Conservation (phyloP, 2,113 vertebrate genomes). For the Corapipo altera region DNA sequence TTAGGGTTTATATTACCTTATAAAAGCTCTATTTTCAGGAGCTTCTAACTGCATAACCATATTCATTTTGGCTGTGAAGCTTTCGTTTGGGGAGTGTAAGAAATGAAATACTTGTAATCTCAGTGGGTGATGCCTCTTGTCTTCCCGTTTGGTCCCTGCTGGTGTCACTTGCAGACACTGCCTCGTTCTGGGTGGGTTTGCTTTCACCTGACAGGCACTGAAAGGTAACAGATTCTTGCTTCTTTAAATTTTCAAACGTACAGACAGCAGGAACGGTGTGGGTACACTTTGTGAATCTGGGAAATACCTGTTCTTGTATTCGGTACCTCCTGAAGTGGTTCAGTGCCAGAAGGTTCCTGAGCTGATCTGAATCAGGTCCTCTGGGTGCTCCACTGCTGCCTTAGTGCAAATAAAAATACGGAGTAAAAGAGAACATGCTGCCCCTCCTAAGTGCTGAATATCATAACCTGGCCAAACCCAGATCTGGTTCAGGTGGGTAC, state of each 20-base stretch:
- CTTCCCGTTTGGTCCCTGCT: not conserved
- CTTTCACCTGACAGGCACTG: not conserved
- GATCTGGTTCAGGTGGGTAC: not conserved
- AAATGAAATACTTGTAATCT: not conserved
- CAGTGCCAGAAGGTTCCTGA: not conserved
- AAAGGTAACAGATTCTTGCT: not conserved
- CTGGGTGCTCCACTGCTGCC: not conserved
- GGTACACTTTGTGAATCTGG: not conserved
- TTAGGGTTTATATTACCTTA: constrained; percentile 55
- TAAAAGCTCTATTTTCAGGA: constrained; percentile 45
- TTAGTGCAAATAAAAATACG: not conserved
- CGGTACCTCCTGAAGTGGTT: not conserved
- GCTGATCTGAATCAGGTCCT: not conserved
- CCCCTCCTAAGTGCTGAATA: not conserved
- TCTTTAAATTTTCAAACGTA: not conserved
- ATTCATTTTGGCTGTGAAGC: not conserved
- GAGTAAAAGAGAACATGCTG: not conserved
- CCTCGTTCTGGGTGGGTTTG: not conserved
- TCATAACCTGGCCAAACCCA: not conserved
- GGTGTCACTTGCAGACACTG: not conserved
- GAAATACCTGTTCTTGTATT: not conserved
- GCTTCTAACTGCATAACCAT: not conserved
- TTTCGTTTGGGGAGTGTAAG: not conserved
- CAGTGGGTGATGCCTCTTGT: not conserved
- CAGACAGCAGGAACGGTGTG: not conserved